Evolutionary conservation across 2,797 vertebrate genomes (phyloP).

Genomic region (Rhinogobio ventralis): DNA sequence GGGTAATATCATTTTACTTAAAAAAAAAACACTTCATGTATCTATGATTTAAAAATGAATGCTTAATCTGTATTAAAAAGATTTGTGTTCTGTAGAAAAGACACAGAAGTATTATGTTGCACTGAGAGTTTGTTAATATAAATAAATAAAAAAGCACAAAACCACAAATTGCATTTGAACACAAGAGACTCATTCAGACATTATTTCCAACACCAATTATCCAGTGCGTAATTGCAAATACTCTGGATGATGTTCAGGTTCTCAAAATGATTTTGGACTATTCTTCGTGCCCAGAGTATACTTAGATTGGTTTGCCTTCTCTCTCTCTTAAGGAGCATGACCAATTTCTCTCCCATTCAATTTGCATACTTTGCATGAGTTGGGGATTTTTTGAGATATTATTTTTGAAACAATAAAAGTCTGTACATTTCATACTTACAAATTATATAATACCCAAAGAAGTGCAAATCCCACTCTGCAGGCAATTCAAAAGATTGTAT

Average conservation of each 20-base stretch:
- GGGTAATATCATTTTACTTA: neutral
- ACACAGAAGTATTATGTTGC: neutral
- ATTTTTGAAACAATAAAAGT: neutral
- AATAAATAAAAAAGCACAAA: neutral
- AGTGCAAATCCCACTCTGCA: no score
- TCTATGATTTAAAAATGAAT: neutral
- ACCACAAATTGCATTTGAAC: neutral
- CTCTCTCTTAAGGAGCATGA: neutral
- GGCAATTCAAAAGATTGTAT: no score
- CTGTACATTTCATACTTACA: no score
- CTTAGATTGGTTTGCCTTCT: neutral
- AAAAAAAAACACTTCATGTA: neutral
- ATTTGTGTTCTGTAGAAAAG: neutral
- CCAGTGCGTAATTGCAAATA: neutral
- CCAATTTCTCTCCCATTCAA: neutral
- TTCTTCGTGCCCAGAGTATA: neutral
- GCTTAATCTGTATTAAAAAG: neutral
- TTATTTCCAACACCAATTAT: neutral
- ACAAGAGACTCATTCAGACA: neutral
- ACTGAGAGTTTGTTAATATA: neutral
- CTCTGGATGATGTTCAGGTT: conserved; percentile 8
- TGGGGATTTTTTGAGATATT: neutral
- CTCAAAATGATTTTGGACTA: neutral
- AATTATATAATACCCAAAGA: no score
- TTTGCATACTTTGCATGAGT: neutral